Percentiles rank a stretch among this genome's conserved stretches.
Conservation (phyloP, 2,888 invertebrate genomes). For the Cistogaster globosa region DNA sequence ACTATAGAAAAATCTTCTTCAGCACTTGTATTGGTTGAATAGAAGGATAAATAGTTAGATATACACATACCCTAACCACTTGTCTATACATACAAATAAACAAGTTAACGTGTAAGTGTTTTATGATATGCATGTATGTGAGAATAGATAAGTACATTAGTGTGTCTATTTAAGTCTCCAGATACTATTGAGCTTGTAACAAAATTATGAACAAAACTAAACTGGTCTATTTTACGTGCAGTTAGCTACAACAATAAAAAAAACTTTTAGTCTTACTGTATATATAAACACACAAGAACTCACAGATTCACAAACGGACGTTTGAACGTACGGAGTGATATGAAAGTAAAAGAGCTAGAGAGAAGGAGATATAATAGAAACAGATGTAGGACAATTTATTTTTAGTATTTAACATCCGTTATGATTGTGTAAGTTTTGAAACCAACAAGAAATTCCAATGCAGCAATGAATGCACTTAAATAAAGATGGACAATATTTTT, state of each 20-base stretch:
- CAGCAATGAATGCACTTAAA: slow-evolving; percentile 34
- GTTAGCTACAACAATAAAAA: slow-evolving; percentile 32
- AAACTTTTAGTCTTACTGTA: slow-evolving; percentile 1
- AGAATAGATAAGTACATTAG: neutral
- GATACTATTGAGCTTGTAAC: slow-evolving; percentile 52
- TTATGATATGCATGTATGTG: neutral
- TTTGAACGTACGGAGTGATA: neutral
- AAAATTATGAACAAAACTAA: slow-evolving; percentile 59
- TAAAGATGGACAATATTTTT: slow-evolving; percentile 43
- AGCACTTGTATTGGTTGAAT: neutral
- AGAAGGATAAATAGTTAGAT: neutral
- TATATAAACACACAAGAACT: too few species aligned
- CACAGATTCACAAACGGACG: neutral
- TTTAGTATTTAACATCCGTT: slow-evolving; percentile 58
- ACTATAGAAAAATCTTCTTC: neutral
- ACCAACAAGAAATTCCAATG: slow-evolving; percentile 29
- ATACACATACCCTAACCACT: neutral
- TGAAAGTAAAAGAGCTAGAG: neutral
- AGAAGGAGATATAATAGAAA: slow-evolving; percentile 1
- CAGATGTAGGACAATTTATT: slow-evolving; percentile 62
- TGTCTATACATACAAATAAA: slow-evolving; percentile 18
- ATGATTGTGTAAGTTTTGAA: slow-evolving; percentile 18
- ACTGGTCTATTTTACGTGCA: slow-evolving; percentile 54
- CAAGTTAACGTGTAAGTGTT: neutral
- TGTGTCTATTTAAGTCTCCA: slow-evolving; percentile 33